A percentile compares a stretch with the other conserved stretches of the same genome.
These are phyloP conservation scores for Apis cerana DNA, from an alignment of 1,140 invertebrate genomes.

Conservation along the genomic window DNA sequence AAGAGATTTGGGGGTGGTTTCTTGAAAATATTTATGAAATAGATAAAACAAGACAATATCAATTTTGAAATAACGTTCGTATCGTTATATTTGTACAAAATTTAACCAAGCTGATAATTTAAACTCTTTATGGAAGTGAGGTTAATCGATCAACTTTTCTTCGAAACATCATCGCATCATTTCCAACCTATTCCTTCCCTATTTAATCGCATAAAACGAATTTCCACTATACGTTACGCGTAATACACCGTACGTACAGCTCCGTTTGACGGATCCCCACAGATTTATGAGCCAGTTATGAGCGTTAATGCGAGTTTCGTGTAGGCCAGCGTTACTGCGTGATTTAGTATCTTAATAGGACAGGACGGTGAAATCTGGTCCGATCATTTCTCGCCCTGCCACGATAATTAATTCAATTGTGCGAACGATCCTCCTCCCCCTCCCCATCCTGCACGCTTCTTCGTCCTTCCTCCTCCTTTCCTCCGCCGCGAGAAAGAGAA, in stretches of 20 bases:
- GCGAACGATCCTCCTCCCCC: not conserved
- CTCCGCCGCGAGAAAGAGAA: not conserved
- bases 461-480: not conserved
- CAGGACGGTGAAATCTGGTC: slow-evolving; percentile 51
- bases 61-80: no score
- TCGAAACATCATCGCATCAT: not conserved
- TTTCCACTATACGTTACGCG: slow-evolving; percentile 12
- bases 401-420: slow-evolving; percentile 60
- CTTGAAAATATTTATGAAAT: no score
- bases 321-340: slow-evolving; percentile 22
- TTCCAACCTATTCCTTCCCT: not conserved
- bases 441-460: not conserved
- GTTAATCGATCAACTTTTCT: not conserved
- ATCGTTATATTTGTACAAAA: no score
- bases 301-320: slow-evolving; percentile 62
- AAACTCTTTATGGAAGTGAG: no score
- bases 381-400: slow-evolving; percentile 32
- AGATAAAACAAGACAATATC: no score
- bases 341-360: slow-evolving; percentile 63
- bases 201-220: not conserved
- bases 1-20: no score
- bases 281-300: slow-evolving; percentile 50
- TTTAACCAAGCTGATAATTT: no score
- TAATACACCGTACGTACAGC: not conserved
- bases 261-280: slow-evolving; percentile 32